Percentiles rank a stretch among this genome's conserved stretches.
These are phyloP conservation scores for Melipona bicolor DNA, from an alignment of 2,888 invertebrate species.

Conservation along the genomic window DNA sequence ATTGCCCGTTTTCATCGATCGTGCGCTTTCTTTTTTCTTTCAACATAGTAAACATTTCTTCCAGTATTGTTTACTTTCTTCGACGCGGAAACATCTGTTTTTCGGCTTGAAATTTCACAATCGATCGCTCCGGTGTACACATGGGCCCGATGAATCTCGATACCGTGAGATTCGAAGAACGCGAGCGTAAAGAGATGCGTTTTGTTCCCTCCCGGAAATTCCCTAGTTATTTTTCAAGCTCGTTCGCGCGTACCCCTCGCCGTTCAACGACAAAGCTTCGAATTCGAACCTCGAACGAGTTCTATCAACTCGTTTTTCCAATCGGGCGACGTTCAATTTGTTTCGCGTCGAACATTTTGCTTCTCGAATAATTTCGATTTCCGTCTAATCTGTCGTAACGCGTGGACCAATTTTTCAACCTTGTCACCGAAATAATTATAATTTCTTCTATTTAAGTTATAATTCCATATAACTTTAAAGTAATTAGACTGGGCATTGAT, in stretches of 20 bases:
- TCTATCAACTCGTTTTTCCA: neutral
- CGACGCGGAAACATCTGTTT: slow-evolving; percentile 14
- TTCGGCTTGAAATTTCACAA: slow-evolving; percentile 7
- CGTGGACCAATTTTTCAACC: too few species aligned
- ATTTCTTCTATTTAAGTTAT: too few species aligned
- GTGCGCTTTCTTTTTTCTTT: too few species aligned
- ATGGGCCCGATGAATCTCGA: neutral
- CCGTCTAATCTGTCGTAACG: neutral
- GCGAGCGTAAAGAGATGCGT: neutral
- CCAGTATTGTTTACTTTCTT: neutral
- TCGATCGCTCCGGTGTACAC: neutral
- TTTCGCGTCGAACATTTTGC: neutral
- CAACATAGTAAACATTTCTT: neutral
- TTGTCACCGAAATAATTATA: too few species aligned
- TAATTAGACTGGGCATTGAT: neutral
- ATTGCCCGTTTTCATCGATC: neutral
- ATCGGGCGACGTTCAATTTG: neutral
- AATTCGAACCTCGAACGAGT: slow-evolving; percentile 23
- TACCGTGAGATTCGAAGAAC: slow-evolving; percentile 16
- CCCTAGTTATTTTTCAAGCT: neutral
- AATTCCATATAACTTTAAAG: too few species aligned
- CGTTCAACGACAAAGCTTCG: neutral
- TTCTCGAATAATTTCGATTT: slow-evolving; percentile 3
- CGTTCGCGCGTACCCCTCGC: neutral
- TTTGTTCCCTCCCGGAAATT: neutral